Evolutionary conservation across 2,113 vertebrate genomes (phyloP), one percentile per base, ranked within the genome.

Genomic region (Melanerpes formicivorus): DNA sequence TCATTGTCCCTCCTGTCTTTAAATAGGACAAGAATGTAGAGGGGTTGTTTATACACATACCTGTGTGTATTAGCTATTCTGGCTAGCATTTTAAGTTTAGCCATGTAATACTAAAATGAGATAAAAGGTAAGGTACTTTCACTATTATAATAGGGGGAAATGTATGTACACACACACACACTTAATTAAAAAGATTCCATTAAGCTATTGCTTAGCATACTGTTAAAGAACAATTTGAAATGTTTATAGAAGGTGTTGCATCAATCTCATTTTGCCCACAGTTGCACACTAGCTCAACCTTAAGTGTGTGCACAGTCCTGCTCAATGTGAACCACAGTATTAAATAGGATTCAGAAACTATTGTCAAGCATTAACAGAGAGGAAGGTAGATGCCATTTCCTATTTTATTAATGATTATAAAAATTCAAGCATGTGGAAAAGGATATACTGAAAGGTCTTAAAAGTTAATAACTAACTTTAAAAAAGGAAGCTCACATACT

Each of bases 271-370:
- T 91, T 91, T 74, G 32, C 56, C n/a, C 71, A 46, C 22, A 74
- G 42, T 23, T 56, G 30, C 63, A 71, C 56, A 14, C 46, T 32
- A 91, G 23, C 12, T 87, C 19, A 69, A 55, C 23, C 66, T 72
- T 91, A 77, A 91, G 75, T 14, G 85, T 81, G 80, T 52, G n/a
- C 32, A 71, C 8, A 76, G 21, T 55, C 74, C 79, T 63, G 27
- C 42, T 82, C 55, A 90, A 76, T 1, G 0, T 5, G 67, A 85
- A 55, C 42, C 50, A 52, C 30, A 42, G 23, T 62, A 92, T 77
- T 66, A 91, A 92, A 83, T 3, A 63, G 30, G 46, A 80, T 71
- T 90, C 82, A 93, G 90, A 95, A 95, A 90, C 88, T 82, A 93
- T 21, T 32, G 18, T 83, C 85, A 80, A 71, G 42, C 54, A 79